Base-by-base conservation (phyloP, 1,140 invertebrate genomes). In the Sipha flava region DNA sequence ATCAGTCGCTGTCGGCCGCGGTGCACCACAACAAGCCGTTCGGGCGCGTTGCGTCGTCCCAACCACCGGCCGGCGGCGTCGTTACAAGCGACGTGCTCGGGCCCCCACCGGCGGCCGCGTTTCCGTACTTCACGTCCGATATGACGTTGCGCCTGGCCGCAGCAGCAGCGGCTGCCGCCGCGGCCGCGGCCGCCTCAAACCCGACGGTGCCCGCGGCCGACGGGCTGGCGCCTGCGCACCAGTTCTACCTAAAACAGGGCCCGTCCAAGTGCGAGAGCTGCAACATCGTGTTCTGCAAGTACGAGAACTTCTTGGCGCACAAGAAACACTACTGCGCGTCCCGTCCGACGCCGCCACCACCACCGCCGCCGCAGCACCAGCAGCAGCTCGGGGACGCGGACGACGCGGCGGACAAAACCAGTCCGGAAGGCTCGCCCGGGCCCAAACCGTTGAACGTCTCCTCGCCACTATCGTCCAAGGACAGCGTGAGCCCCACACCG, bases 281-380 rank as follows among this genome's bases (percentile, higher is more conserved):
- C 87, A 97, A 97, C 84, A 98, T 98, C 79, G 95, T 97, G 0
- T 98, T 98, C 83, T 98, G 95, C 86, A 95, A 95, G 82, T 92
- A 95, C 83, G 96, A 98, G 84, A 98, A 97, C 84, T 98, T 95
- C 83, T 86, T 96, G 21, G 92, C 95, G 1, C 96, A 98, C 84
- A 98, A 97, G 85, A 92, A 94, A 82, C 93, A 96, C 83, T 98
- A 98, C 84, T 98, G 96, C 86, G 94, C 95, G 12, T 92, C 93
- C 0, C 87, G 92, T 68, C 86, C 81, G 64, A 73, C 54, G 47
- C 52, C 57, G 31, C 52, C 64, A 29, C 40, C 54, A 26, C 14
- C 26, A 43, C 21, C 6, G 40, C n/a, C 49, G 14, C 37, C 7
- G 73, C n/a, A n/a, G n/a, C n/a, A n/a, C n/a, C n/a, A n/a, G n/a